These are phyloP conservation scores for Sebastes cheni DNA, from an alignment of 2,797 vertebrate genomes.

Conservation along the genomic window DNA sequence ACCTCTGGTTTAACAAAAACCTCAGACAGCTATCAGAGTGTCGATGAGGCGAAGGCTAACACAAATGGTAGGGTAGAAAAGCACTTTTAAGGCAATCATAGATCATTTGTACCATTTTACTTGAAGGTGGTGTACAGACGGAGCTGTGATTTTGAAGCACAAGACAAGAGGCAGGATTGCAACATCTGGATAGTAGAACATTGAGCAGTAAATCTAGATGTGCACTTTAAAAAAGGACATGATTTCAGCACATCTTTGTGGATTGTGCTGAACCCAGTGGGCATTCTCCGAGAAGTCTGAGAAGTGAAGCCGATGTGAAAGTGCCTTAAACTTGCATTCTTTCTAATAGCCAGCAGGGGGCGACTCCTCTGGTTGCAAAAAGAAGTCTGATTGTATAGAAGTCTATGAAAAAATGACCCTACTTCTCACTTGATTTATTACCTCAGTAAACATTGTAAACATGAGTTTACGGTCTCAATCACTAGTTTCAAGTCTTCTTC, in stretches of 20 bases:
- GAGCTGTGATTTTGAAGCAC: background rate
- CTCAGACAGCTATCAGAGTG: background rate
- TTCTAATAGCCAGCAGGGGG: too few relatives aligned
- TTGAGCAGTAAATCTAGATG: background rate
- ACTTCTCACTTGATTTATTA: too few relatives aligned
- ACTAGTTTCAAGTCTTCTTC: too few relatives aligned
- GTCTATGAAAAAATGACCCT: too few relatives aligned
- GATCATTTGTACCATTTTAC: background rate
- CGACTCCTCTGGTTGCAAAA: too few relatives aligned
- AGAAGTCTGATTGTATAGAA: too few relatives aligned
- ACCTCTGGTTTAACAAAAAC: background rate
- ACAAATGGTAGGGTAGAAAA: background rate
- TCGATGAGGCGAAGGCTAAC: background rate
- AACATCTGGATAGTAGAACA: background rate
- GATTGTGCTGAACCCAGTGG: background rate
- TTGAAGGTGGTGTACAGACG: background rate
- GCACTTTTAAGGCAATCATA: background rate
- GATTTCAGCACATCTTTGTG: background rate
- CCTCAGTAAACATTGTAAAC: too few relatives aligned
- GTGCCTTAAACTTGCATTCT: too few relatives aligned
- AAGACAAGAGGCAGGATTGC: background rate
- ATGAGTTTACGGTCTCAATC: too few relatives aligned
- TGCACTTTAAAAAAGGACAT: too few relatives aligned
- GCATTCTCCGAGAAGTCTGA: too few relatives aligned
- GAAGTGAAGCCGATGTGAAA: too few relatives aligned